A percentile compares a stretch with the other conserved stretches of the same genome.
phyloP scores from a whole-genome alignment of 2,797 vertebrate species.

The Schizopygopsis pylzovi region DNA sequence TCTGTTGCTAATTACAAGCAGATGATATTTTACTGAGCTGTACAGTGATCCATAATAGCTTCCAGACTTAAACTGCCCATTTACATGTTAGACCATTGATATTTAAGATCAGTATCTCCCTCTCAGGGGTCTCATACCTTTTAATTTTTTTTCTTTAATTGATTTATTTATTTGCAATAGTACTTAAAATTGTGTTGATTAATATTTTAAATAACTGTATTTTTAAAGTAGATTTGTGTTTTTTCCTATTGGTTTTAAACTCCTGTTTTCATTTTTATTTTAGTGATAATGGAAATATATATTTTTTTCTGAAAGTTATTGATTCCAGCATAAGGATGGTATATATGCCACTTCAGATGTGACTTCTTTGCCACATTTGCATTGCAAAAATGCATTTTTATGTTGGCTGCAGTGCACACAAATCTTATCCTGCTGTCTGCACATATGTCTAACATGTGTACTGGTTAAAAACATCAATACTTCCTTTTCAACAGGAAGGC shows the following conservation, averaged over 20 bases:
- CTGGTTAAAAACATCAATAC: background rate
- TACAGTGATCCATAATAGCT: background rate
- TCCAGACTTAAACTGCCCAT: background rate
- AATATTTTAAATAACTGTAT: background rate
- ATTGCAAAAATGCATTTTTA: background rate
- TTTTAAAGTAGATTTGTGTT: background rate
- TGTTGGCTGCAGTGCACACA: background rate
- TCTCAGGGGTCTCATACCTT: background rate
- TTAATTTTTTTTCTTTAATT: background rate
- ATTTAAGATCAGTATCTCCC: background rate
- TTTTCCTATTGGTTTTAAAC: background rate
- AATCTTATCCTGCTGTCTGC: background rate
- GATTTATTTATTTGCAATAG: background rate
- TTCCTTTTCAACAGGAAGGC: conserved; percentile 13
- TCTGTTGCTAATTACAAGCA: conserved; percentile 13
- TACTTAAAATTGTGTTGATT: background rate
- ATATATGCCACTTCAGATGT: background rate
- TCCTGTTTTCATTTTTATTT: background rate
- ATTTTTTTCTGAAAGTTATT: background rate
- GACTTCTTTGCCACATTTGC: background rate
- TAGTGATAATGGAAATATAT: background rate
- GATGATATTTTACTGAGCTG: background rate
- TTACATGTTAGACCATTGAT: background rate
- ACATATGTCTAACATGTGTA: conserved; percentile 1
- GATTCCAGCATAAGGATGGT: background rate